phyloP scores from a whole-genome alignment of 1,140 invertebrate species.

The Eufriesea mexicana region DNA sequence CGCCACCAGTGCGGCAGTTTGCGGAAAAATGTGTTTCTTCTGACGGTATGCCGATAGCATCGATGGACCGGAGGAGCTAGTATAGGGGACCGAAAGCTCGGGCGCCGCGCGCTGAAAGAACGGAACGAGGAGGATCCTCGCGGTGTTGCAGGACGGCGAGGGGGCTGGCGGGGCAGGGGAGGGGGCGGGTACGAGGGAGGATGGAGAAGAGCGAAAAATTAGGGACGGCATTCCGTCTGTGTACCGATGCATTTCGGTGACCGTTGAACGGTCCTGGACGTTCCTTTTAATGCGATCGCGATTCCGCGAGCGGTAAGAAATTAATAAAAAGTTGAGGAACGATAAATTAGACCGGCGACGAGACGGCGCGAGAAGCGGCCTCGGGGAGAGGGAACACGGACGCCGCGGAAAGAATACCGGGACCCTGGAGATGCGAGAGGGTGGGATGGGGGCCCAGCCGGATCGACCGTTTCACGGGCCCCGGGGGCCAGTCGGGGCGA shows the following conservation, averaged over 20 bases:
- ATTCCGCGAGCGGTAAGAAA: conserved; percentile 78
- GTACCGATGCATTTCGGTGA: conserved; percentile 64
- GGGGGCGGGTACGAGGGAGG: background rate
- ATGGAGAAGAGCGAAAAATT: conserved; percentile 67
- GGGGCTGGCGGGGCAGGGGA: background rate
- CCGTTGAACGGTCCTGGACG: conserved; percentile 45
- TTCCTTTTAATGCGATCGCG: conserved; percentile 68
- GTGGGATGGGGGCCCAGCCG: background rate
- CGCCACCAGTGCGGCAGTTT: conserved; percentile 45
- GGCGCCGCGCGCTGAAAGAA: conserved; percentile 41
- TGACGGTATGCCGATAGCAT: conserved; percentile 58
- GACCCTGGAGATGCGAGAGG: background rate
- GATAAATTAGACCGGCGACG: conserved; percentile 80
- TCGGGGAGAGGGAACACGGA: conserved; percentile 4
- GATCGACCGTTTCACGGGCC: conserved; percentile 26
- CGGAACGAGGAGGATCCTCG: conserved; percentile 20
- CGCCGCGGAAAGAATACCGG: conserved; percentile 1
- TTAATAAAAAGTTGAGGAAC: conserved; percentile 82
- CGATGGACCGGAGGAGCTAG: conserved; percentile 14
- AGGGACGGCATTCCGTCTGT: conserved; percentile 71
- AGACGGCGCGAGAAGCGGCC: conserved; percentile 64
- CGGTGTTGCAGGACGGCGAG: too few relatives aligned
- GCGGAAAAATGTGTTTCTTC: conserved; percentile 68
- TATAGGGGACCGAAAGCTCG: background rate
- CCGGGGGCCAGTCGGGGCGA: conserved; percentile 62